Evolutionary conservation across 2,888 invertebrate species (phyloP), one percentile per base, ranked within the genome.

Genomic region (Hofmannophila pseudospretella): DNA sequence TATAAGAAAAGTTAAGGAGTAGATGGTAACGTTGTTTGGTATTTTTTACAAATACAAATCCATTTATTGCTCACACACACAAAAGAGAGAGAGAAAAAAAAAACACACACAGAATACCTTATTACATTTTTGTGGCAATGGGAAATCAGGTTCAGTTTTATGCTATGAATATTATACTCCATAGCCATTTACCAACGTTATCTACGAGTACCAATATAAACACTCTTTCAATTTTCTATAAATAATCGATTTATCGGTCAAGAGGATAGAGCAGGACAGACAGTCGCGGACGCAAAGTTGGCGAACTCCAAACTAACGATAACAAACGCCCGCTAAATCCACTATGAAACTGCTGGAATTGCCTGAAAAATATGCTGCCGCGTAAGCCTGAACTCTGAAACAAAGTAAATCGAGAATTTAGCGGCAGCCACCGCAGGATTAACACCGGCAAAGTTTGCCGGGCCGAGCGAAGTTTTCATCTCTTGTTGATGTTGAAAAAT

Each of bases 341-440:
- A 62, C 65, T 66, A 67, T 64, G 66, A 65, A 72, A 73, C 64
- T 61, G 58, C 57, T 62, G 53, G 65, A 63, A 69, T 66, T 61
- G 73, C 59, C 63, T 70, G 73, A 81, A 82, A 82, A 82, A 82
- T 82, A 81, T 77, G 73, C 71, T 72, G 54, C 61, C 63, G 58
- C 58, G 65, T 73, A 77, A 80, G 71, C 74, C 68, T 45, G 56
- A 65, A 64, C 69, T 71, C 65, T 51, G 71, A 67, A 66, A 75
- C 78, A 73, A 72, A 79, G 77, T 84, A 81, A 76, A 82, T 75
- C 67, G 76, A 54, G 80, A 80, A 76, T 82, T 81, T 80, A 78
- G 68, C 72, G 5, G 69, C 66, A 60, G 63, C 65, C 62, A 64
- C 70, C 58, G 54, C 58, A 62, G 81, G 84, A 84, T 85, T 85